Base-by-base conservation (phyloP, 2,113 vertebrate genomes). In the Tychaedon coryphoeus region DNA sequence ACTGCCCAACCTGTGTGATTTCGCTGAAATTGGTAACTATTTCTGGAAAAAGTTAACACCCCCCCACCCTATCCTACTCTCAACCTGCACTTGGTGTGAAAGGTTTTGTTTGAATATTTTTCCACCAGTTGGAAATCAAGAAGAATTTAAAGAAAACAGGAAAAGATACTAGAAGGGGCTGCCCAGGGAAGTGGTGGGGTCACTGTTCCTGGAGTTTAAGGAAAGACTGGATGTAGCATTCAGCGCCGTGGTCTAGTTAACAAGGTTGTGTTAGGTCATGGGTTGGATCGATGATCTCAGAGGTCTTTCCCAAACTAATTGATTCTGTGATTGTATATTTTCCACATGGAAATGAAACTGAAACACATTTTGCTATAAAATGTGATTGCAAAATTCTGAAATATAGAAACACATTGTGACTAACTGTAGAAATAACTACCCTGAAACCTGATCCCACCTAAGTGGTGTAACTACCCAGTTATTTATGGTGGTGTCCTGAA, bases 21-120 rank as follows among this genome's bases (percentile, higher is more conserved):
- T 92, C 47, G 82, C 28, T 54, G 31, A 70, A 77, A 53, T 69
- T 9, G 17, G 10, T 67, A 75, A 24, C n/a, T 56, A 7, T 65
- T 84, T 74, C 28, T 50, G 5, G 45, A 51, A 60, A 61, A 28
- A 28, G 17, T 17, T 26, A 29, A 22, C 23, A 8, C 14, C 4
- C 5, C 2, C 7, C 8, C 3, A 28, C 26, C 9, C 9, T 7
- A 14, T 13, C 11, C 20, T 29, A 8, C 10, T 23, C 23, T 5
- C 19, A 65, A 16, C 8, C 42, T 70, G 5, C 28, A 25, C 16
- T 51, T 87, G 34, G 14, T 18, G 26, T 34, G 31, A 60, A 80
- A 75, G 3, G 13, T 65, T 74, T 84, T 8, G 23, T 47, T 83
- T 73, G 10, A 84, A 45, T 73, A n/a, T 53, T 83, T 83, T 94